Base-by-base conservation (phyloP, 2,113 vertebrate genomes). In the Dromaius novaehollandiae region DNA sequence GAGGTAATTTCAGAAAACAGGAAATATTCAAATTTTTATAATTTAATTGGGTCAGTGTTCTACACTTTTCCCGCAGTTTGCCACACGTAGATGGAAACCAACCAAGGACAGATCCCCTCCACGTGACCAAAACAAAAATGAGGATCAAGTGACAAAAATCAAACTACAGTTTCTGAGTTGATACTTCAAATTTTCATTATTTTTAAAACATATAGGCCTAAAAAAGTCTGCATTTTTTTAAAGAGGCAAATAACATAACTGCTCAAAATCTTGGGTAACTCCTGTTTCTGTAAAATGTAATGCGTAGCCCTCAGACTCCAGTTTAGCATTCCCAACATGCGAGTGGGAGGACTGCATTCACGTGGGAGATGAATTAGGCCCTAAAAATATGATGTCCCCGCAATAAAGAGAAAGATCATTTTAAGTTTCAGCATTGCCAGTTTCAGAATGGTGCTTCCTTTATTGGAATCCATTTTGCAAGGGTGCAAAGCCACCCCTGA, bases 361-460 rank as follows among this genome's bases (percentile, higher is more conserved):
- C 46, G 94, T 44, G 50, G 96, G 84, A 93, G 70, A 58, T 89
- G 87, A 96, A 94, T 95, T 95, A 95, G 64, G 36, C 16, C 79
- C 89, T 95, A 97, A 96, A 95, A 94, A 95, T 95, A 95, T 1
- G 32, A 95, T 1, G 32, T 61, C 65, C 79, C 93, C 91, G 85
- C 93, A 96, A 95, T 91, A 93, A 94, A 77, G 34, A 20, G 80
- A 34, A 87, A 74, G 26, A 46, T 70, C 78, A 95, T 95, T 95
- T 95, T 93, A 89, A 86, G 53, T 66, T 93, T 40, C 42, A 91
- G 65, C 79, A 69, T 36, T 73, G 44, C 61, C 65, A 61, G 17
- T 81, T 97, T 93, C 69, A 90, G 85, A 91, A 91, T 7, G 82
- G 60, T 77, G 22, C 12, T 83, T 93, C n/a, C 44, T 53, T 56